Evolutionary conservation across 2,888 invertebrate genomes (phyloP).

Genomic region (Eupeodes latifasciatus): DNA sequence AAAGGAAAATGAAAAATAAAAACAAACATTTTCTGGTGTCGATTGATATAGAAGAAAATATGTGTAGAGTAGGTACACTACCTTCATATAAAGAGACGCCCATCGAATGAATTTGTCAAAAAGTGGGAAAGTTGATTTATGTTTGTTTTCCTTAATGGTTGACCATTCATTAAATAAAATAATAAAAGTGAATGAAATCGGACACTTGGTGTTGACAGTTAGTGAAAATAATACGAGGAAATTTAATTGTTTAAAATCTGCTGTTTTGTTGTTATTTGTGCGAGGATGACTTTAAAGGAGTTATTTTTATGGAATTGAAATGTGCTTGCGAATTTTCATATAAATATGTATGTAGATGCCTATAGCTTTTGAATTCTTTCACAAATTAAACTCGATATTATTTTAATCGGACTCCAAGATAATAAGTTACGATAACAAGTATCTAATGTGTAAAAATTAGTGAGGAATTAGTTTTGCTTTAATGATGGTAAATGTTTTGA

Average conservation of each 20-base stretch:
- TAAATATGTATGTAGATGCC: too few relatives aligned
- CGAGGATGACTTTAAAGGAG: not conserved
- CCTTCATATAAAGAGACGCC: constrained; percentile 19
- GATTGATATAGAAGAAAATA: not conserved
- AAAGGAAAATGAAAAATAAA: not conserved
- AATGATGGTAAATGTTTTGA: too few relatives aligned
- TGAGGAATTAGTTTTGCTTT: too few relatives aligned
- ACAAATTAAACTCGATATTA: too few relatives aligned
- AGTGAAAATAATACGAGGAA: constrained; percentile 1
- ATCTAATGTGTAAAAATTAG: too few relatives aligned
- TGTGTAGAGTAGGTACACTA: not conserved
- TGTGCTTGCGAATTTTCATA: too few relatives aligned
- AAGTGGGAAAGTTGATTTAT: constrained; percentile 4
- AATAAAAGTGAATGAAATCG: not conserved
- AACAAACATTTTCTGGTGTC: constrained; percentile 7
- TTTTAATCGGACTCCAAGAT: too few relatives aligned
- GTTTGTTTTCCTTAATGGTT: not conserved
- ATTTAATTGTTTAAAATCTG: not conserved
- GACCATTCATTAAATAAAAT: constrained; percentile 5
- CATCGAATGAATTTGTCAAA: constrained; percentile 38
- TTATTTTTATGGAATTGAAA: not conserved
- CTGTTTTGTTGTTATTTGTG: not conserved
- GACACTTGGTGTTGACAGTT: constrained; percentile 1
- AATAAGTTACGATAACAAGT: too few relatives aligned
- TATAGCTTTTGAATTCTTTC: too few relatives aligned